Percentiles rank a stretch among this genome's conserved stretches.
phyloP scores from a whole-genome alignment of 2,113 vertebrate species.

The Macaca nemestrina region DNA sequence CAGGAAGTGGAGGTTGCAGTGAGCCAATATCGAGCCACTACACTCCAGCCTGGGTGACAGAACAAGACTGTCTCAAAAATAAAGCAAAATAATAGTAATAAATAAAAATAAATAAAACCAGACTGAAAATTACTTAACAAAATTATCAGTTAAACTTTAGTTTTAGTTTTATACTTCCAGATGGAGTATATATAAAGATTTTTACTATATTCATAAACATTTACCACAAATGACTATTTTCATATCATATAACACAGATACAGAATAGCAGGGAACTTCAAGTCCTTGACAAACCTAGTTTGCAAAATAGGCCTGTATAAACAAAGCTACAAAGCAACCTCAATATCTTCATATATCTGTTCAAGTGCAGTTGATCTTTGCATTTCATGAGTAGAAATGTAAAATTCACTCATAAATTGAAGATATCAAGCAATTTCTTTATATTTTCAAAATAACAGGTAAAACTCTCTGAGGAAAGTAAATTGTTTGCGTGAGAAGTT shows the following conservation, averaged over 20 bases:
- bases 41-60: too few species aligned
- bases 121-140: not conserved
- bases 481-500: not conserved
- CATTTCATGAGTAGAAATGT: not conserved
- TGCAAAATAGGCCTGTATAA: not conserved
- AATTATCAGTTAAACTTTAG: not conserved
- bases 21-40: too few species aligned
- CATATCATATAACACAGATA: not conserved
- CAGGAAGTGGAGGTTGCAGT: too few species aligned
- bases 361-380: not conserved
- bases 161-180: not conserved
- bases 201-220: not conserved
- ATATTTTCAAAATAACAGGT: constrained; percentile 20
- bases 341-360: not conserved
- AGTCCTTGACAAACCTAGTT: not conserved
- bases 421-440: not conserved
- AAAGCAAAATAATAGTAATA: too few species aligned
- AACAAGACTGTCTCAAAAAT: too few species aligned
- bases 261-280: not conserved
- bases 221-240: not conserved
- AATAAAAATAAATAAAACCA: too few species aligned
- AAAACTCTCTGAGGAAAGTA: not conserved
- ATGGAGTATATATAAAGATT: not conserved
- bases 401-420: constrained; percentile 15
- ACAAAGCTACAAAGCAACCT: not conserved